Base-by-base conservation (phyloP, 2,888 invertebrate genomes). In the Spodoptera littoralis region DNA sequence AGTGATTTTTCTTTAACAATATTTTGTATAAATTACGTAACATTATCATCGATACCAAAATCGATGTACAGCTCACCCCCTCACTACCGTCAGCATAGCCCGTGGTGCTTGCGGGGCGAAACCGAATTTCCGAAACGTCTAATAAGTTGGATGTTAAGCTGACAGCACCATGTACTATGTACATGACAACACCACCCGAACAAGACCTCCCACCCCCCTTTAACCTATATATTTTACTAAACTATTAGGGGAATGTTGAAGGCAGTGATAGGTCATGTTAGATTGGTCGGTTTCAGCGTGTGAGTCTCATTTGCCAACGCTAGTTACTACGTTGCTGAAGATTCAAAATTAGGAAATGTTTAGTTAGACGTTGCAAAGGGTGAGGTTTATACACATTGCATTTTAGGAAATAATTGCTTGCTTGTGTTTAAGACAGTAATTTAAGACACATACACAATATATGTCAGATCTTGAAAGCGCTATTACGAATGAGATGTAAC, bases 101-200 rank as follows among this genome's bases (percentile, higher is more conserved):
- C 82, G 88, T 87, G 89, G 87, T 89, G 89, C 89, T 90, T 89
- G 90, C 89, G 89, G 88, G 89, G 91, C 89, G 86, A 92, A 93
- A 93, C 93, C 92, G 91, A 93, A 93, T 93, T 93, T 93, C 93
- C 92, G 92, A 92, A 93, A 92, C 90, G 92, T 94, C 93, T 94
- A 94, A 94, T 94, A 93, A 94, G 92, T 93, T 93, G 92, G 91
- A 92, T 93, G 92, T 92, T 91, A 93, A 92, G 88, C 89, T 85
- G 87, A 91, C 92, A 90, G 89, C 86, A 87, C 84, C 87, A 85
- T 88, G 86, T 88, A 89, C 88, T 89, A 90, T 90, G 88, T 91
- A 90, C 88, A 86, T 87, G 90, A 89, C 89, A 86, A 84, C 76
- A 81, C 92, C 91, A 89, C 68, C 74, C 58, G 68, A 73, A 54